These are phyloP conservation scores for Ciconia boyciana DNA, from an alignment of 2,113 vertebrate genomes.

Conservation along the genomic window DNA sequence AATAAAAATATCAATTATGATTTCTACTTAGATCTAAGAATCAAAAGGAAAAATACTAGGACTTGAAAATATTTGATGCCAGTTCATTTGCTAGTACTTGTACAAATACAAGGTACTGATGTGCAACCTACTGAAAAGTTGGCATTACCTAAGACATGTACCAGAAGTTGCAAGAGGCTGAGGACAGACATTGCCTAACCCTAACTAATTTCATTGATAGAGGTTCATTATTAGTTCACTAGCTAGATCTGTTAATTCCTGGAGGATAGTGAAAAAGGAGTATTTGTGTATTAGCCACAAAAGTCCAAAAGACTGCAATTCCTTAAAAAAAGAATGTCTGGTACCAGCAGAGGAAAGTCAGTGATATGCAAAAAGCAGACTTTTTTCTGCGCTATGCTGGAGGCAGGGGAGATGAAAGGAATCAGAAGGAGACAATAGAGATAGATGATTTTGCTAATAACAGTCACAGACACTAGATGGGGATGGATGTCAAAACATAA, in stretches of 20 bases:
- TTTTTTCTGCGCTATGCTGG: neutral
- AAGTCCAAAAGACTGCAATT: neutral
- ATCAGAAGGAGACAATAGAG: neutral
- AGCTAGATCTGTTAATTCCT: neutral
- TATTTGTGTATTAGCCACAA: neutral
- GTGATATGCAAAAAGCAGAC: neutral
- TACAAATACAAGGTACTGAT: neutral
- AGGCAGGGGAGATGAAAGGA: neutral
- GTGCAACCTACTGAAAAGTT: neutral
- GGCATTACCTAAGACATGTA: neutral
- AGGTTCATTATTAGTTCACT: neutral
- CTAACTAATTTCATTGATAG: neutral
- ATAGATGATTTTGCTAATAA: neutral
- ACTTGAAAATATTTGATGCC: neutral
- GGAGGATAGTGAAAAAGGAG: neutral
- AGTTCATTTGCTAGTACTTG: neutral
- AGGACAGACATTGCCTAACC: neutral
- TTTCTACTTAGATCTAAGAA: neutral
- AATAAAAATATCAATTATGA: neutral
- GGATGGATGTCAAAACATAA: neutral
- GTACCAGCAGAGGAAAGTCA: neutral
- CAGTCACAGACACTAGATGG: constrained; percentile 1
- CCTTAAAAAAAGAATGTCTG: neutral
- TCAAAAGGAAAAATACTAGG: neutral
- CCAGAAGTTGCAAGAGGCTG: neutral